Base-by-base conservation (phyloP, 2,888 invertebrate genomes). In the Cephonodes hylas region DNA sequence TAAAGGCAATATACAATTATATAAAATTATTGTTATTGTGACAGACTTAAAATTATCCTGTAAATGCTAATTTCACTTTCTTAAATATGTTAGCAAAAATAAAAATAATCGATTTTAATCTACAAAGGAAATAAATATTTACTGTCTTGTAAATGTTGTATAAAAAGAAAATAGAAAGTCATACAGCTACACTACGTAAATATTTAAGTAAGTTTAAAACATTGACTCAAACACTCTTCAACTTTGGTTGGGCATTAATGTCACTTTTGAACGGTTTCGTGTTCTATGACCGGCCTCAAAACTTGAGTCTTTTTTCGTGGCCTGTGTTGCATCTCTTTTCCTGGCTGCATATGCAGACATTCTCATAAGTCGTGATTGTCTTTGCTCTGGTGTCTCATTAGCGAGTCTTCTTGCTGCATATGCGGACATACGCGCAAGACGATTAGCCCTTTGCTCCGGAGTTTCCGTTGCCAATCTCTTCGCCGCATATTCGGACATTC, bases 401-500 rank as follows among this genome's bases (percentile, higher is more conserved):
- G 92, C 87, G n/a, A 93, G 74, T 25, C 91, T 80, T 60, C 78
- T 83, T 2, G 92, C 91, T 18, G 91, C 88, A 75, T 91, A 92
- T 1, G 85, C 89, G 1, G 91, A 91, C 92, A 92, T 92, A 25
- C 91, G 81, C 6, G 88, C 83, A 20, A 92, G 75, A 0, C 92
- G 83, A 59, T 73, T 79, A 2, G 88, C 85, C 68, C 91, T 76
- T 66, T 92, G 90, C 56, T 89, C 89, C 20, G 78, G 76, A 0
- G 88, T 85, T 71, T 93, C 92, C 56, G 78, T 76, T 0, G 91
- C 80, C 25, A 92, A 64, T 48, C 91, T 75, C 63, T 80, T 86
- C 0, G 92, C 90, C 8, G 92, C 87, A 71, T 92, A 92, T 62
- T 88, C 88, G 0, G 92, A 92, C 92, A 93, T 93, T 20, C 91